Evolutionary conservation across 2,888 invertebrate genomes (phyloP).

Genomic region (Digitonthophagus gazella): DNA sequence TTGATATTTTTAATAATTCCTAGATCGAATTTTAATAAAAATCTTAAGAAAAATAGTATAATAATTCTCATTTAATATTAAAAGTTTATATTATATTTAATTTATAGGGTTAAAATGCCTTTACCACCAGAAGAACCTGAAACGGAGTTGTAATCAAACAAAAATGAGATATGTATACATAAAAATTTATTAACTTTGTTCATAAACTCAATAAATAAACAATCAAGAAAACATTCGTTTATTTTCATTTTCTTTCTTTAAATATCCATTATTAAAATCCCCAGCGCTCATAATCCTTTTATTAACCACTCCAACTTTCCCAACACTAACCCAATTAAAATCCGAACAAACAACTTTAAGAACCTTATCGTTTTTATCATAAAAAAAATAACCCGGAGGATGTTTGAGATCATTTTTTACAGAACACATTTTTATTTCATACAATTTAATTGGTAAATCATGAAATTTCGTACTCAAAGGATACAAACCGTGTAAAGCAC

Average conservation of each 20-base stretch:
- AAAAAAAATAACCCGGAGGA: conserved; percentile 61
- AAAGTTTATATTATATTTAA: neutral
- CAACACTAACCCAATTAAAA: conserved; percentile 63
- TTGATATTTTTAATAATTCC: too few species aligned
- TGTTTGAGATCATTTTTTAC: conserved; percentile 15
- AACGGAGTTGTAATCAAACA: neutral
- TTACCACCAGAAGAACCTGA: conserved; percentile 1
- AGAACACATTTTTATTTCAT: conserved; percentile 48
- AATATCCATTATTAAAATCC: conserved; percentile 86
- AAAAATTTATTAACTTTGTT: neutral
- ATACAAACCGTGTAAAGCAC: conserved; percentile 67
- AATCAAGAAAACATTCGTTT: conserved; percentile 48
- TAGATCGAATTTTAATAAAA: too few species aligned
- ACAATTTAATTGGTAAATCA: conserved; percentile 61
- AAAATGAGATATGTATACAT: neutral
- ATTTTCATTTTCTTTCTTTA: conserved; percentile 57
- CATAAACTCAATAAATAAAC: too few species aligned
- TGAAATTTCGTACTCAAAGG: conserved; percentile 63
- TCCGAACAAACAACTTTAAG: conserved; percentile 68
- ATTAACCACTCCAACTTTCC: conserved; percentile 63
- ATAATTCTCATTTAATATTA: neutral
- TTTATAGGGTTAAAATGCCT: conserved; percentile 6
- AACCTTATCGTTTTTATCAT: conserved; percentile 57
- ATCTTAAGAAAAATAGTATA: too few species aligned
- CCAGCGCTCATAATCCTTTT: conserved; percentile 71